Evolutionary conservation across 1,140 invertebrate species (phyloP), one percentile per base, ranked within the genome.

Genomic region (Nephila pilipes): DNA sequence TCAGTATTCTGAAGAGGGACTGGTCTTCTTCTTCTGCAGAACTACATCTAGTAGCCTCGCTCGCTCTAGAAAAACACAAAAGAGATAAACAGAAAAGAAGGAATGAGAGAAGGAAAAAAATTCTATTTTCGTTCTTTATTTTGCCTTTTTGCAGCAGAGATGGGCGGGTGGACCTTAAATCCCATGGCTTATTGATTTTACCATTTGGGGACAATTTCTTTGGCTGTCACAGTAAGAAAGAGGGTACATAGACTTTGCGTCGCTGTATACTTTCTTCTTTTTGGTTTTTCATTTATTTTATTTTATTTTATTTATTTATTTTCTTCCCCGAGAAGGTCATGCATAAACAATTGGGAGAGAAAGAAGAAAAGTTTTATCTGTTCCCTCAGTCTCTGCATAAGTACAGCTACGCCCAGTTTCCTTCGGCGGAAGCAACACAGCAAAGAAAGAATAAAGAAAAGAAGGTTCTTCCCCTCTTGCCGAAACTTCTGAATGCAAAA

Each of bases 161-260:
- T 18, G 89, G 57, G 57, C 32, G 25, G 80, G 60, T 88, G 87
- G 46, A 91, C 79, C 79, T 91, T 91, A 91, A 91, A 91, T 91
- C 80, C 89, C 58, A 83, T 91, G 80, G 89, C 89, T 81, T 83
- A 91, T 91, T 91, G 89, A 91, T 91, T 91, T 91, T 91, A 54
- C 89, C 75, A 91, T 91, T 91, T 83, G 80, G 80, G 58, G 89
- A 91, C 89, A 91, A 91, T 83, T 91, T 91, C 89, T 81, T 91
- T 91, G 57, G 14, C 79, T 91, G 79, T 83, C 80, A 65, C 25
- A 25, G 65, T 60, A 65, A 91, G 89, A 46, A 63, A 32, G 18
- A 54, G 22, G 55, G n/a, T n/a, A 55, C 54, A 83, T 83, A 80
- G 75, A 83, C 55, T 63, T 63, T 83, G 55, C 32, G 46, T 83